These are phyloP conservation scores for Pyrrhosoma nymphula DNA, from an alignment of 2,888 invertebrate species.

Conservation along the genomic window DNA sequence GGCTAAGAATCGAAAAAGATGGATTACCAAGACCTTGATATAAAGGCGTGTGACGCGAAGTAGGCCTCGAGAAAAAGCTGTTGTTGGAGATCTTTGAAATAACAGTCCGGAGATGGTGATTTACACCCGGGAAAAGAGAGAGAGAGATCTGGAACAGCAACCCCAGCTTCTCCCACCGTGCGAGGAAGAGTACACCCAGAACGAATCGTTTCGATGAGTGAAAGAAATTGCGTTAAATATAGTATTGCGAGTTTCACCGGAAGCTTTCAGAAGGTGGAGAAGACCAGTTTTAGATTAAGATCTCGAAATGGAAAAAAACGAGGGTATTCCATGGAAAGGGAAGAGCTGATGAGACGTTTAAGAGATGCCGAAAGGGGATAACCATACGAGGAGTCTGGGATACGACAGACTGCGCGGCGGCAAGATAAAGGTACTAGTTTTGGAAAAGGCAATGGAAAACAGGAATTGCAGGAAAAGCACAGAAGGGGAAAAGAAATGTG, in stretches of 20 bases:
- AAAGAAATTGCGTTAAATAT: conserved; percentile 28
- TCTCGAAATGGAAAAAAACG: background rate
- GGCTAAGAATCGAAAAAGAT: background rate
- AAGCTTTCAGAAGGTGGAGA: background rate
- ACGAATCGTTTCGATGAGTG: background rate
- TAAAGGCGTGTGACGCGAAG: background rate
- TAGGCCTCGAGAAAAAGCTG: background rate
- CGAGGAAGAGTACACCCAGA: background rate
- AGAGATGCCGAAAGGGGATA: background rate
- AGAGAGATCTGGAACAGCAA: background rate
- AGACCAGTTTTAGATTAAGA: background rate
- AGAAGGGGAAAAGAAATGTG: background rate
- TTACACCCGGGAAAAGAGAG: background rate
- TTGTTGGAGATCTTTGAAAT: background rate
- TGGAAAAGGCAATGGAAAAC: background rate
- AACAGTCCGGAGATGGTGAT: background rate
- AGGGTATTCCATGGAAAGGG: background rate
- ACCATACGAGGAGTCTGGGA: background rate
- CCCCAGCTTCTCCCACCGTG: background rate
- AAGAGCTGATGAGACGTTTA: background rate
- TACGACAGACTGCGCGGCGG: conserved; percentile 4
- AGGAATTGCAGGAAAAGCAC: background rate
- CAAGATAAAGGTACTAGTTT: background rate
- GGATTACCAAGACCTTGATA: background rate
- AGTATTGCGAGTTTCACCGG: conserved; percentile 24